Evolutionary conservation across 1,140 invertebrate species (phyloP), one percentile per base, ranked within the genome.

Genomic region (Sinella curviseta): DNA sequence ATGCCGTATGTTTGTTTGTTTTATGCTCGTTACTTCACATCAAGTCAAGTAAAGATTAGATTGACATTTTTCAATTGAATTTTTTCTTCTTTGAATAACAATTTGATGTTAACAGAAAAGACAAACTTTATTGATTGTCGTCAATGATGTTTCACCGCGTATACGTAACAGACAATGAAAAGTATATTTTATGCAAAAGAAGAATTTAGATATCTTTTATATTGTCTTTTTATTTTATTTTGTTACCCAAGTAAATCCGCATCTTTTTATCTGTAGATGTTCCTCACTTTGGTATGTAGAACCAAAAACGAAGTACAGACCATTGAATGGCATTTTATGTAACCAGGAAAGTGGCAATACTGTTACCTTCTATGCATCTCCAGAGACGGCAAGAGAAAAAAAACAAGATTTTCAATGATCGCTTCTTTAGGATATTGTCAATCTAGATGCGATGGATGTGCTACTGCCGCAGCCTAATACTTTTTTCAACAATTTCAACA

Each of bases 291-390:
- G n/a, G n/a, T n/a, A n/a, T n/a, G n/a, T n/a, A n/a, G n/a, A n/a
- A n/a, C n/a, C n/a, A n/a, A n/a, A n/a, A n/a, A n/a, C n/a, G n/a
- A n/a, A n/a, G n/a, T n/a, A n/a, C n/a, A n/a, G n/a, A n/a, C n/a
- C n/a, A n/a, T n/a, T n/a, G 14, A 60, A 60, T 60, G 55, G 3
- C 12, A 17, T 8, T 70, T 70, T 70, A 70, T 70, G 65, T 70
- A 70, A 70, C 65, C 65, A 33, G 24, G 31, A 70, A 70, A 70
- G 65, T 70, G 65, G 65, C 65, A 70, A 70, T 70, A 70, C 31
- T 70, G 31, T 33, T 70, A 70, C 65, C 65, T 70, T 70, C 26
- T 31, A 70, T 70, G 65, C n/a, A 70, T 70, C 65, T 70, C 65
- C 31, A 12, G 65, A 70, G 65, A 70, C 65, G 4, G 1, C 8